phyloP scores from a whole-genome alignment of 2,797 vertebrate genomes.

The Propithecus deckenii region DNA sequence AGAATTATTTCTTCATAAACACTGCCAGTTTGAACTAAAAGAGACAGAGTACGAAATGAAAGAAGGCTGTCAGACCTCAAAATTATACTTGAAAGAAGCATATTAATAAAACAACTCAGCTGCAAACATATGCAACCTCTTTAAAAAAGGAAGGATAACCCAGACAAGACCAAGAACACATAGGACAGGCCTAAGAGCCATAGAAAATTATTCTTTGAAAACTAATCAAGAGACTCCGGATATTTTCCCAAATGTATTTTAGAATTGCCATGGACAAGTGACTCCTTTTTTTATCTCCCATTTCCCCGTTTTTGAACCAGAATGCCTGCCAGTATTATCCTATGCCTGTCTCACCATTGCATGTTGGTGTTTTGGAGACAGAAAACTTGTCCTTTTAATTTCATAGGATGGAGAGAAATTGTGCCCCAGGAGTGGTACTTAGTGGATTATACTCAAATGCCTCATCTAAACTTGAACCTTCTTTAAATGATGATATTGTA shows the following conservation, averaged over 20 bases:
- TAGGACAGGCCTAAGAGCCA: neutral
- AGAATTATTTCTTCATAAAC: neutral
- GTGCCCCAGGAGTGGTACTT: neutral
- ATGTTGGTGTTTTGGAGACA: neutral
- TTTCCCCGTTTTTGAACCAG: neutral
- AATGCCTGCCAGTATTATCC: neutral
- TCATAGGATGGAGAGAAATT: neutral
- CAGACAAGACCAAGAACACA: neutral
- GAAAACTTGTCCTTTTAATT: neutral
- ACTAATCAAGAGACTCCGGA: neutral
- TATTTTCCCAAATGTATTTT: neutral
- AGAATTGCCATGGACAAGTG: neutral
- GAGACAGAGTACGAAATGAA: neutral
- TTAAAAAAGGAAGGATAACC: neutral
- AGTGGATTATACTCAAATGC: neutral
- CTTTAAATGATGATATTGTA: neutral
- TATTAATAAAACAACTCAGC: neutral
- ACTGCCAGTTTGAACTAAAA: neutral
- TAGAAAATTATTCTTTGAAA: neutral
- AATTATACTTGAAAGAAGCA: neutral
- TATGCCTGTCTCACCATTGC: neutral
- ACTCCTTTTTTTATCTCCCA: neutral
- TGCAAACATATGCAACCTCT: neutral
- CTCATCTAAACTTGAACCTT: neutral
- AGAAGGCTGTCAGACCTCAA: neutral